Base-by-base conservation (phyloP, 2,888 invertebrate species). In the Dryobota labecula region DNA sequence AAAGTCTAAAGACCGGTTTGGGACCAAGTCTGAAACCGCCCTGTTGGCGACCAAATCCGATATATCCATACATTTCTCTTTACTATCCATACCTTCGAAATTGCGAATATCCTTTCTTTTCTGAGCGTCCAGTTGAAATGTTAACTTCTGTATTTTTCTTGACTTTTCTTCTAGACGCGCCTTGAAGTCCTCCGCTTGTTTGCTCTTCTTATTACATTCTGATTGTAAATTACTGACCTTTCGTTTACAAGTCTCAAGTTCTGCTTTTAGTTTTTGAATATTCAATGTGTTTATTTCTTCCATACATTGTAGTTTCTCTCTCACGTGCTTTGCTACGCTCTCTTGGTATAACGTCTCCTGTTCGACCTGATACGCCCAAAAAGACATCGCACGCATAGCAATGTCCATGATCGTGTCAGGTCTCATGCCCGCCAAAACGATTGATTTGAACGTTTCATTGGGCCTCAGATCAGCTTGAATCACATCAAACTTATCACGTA, bases 331-430 rank as follows among this genome's bases (percentile, higher is more conserved):
- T 5, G 95, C 95, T 58, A 96, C 86, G 76, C 90, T 94, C 85
- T 96, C 96, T 82, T 96, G 96, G 78, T 96, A 96, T 71, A 94
- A 85, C 4, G 96, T 95, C 82, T 96, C 96, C 85, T 96, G 96
- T 88, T 96, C 96, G 2, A 96, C 92, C 91, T 96, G 96, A 84
- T 96, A 96, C 2, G 96, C 95, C 96, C 96, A 96, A 86, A 96
- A 96, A 2, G 96, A 96, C 93, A 96, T 96, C 18, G 96, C 96
- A 76, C 96, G 90, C 94, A 95, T 96, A 65, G 96, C 95, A 70
- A 96, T 94, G 80, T 96, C 96, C 96, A 96, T 96, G 64, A 96
- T 95, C 68, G 93, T 92, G 73, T 96, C 96, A 27, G 96, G 96
- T 81, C 94, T 94, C 92, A 96, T 93, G 65, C 96, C 96, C 53